Percentiles rank a stretch among this genome's conserved stretches.
Conservation (phyloP, 2,797 vertebrate species). For the Rhodeus uyekii region DNA sequence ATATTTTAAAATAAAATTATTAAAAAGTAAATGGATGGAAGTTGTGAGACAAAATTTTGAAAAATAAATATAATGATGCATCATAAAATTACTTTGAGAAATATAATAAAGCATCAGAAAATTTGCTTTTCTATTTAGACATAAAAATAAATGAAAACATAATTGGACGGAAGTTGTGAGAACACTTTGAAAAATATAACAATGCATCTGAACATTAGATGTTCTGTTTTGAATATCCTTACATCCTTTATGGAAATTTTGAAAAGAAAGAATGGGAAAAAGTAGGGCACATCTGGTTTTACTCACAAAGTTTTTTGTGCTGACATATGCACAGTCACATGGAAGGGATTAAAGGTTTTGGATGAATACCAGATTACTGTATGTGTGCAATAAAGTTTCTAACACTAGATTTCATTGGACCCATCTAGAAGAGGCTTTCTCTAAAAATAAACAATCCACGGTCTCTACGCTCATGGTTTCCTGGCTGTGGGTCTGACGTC, state of each 20-base stretch:
- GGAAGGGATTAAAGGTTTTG: constrained; percentile 63
- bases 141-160: background rate
- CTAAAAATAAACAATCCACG: constrained; percentile 60
- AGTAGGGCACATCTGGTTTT: constrained; percentile 61
- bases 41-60: background rate
- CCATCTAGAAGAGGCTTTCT: background rate
- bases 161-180: background rate
- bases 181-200: background rate
- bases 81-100: background rate
- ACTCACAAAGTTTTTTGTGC: constrained; percentile 40
- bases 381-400: constrained; percentile 1
- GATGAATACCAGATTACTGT: constrained; percentile 6
- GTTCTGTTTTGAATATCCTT: background rate
- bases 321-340: constrained; percentile 51
- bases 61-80: background rate
- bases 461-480: constrained; percentile 64
- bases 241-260: background rate
- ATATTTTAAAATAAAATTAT: background rate
- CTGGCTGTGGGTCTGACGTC: constrained; percentile 64
- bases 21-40: background rate
- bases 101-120: background rate
- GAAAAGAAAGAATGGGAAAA: constrained; percentile 3
- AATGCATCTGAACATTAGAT: background rate
- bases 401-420: background rate
- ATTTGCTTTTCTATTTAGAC: background rate